Base-by-base conservation (phyloP, 2,888 invertebrate genomes). In the Galeopsomyia nigrocyanea region DNA sequence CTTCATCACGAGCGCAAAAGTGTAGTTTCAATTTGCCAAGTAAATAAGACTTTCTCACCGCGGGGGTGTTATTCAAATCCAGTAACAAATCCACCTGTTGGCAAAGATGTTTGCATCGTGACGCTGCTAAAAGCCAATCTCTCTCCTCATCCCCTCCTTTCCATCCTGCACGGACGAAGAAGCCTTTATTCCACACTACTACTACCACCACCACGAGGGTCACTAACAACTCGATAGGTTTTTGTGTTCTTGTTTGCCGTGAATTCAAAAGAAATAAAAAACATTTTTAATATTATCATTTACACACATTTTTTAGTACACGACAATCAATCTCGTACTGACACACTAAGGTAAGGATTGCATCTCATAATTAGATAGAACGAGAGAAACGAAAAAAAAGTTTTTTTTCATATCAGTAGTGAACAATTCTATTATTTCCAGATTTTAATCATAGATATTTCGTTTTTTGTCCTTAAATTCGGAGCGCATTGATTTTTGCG, bases 41-140 rank as follows among this genome's bases (percentile, higher is more conserved):
- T 46, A 69, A 63, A 56, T 19, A 22, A 68, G n/a, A 21, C 55
- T 16, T 31, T 39, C 39, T 39, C 39, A 9, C 13, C 39, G 53
- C 19, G 26, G 50, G 26, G 39, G 39, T 39, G 47, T 31, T 68
- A 57, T 57, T 66, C 53, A 66, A 71, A 73, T 64, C 19, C 17
- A 49, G 58, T 17, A 9, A 9, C 39, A 61, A 57, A 67, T 71
- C 58, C 53, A 71, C 67, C 70, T 71, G 70, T 74, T 74, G 74
- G 39, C 31, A 56, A 65, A 61, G 46, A 58, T 49, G 31, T 65
- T 70, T 67, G 62, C 31, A 58, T 50, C 66, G 46, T 71, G 70
- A 74, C 55, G 22, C 5, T 26, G 69, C 71, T 39, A 58, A 56
- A 71, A 64, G 65, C 10, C 13, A 19, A 39, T 39, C 39, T 39